A percentile compares a stretch with the other conserved stretches of the same genome.
These are phyloP conservation scores for Leucoptera coffeella DNA, from an alignment of 2,888 invertebrate species.

Conservation along the genomic window DNA sequence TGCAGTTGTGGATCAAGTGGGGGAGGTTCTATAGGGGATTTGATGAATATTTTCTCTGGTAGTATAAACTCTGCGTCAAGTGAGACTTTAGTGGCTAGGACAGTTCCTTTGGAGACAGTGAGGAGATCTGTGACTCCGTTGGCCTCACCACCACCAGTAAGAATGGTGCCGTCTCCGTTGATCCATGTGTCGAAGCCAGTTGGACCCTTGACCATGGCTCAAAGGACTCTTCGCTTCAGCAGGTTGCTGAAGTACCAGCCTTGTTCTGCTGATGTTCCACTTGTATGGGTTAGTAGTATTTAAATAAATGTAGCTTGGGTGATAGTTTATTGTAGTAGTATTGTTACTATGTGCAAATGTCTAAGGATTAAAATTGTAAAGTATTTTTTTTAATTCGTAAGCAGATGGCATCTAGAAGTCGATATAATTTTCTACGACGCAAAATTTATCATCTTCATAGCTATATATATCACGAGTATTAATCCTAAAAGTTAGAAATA, in stretches of 20 bases:
- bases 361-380: no score
- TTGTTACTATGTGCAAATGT: constrained; percentile 4
- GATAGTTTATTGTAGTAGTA: no score
- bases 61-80: constrained; percentile 66
- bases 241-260: constrained; percentile 62
- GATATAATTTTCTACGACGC: no score
- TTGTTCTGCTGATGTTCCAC: constrained; percentile 39
- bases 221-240: constrained; percentile 62
- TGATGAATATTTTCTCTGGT: constrained; percentile 74
- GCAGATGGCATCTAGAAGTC: no score
- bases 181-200: constrained; percentile 35
- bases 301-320: no score
- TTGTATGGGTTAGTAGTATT: constrained; percentile 27
- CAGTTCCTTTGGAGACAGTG: constrained; percentile 69
- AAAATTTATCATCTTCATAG: no score
- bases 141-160: constrained; percentile 31
- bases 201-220: constrained; percentile 60
- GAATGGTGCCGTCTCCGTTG: constrained; percentile 25
- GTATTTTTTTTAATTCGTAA: no score
- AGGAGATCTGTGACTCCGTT: constrained; percentile 34
- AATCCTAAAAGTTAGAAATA: no score
- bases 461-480: no score
- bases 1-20: constrained; percentile 32
- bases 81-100: constrained; percentile 64
- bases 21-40: constrained; percentile 67